A percentile compares a stretch with the other conserved stretches of the same genome.
Evolutionary conservation across 2,888 invertebrate genomes (phyloP).

Genomic region (Oxytorus armatus): DNA sequence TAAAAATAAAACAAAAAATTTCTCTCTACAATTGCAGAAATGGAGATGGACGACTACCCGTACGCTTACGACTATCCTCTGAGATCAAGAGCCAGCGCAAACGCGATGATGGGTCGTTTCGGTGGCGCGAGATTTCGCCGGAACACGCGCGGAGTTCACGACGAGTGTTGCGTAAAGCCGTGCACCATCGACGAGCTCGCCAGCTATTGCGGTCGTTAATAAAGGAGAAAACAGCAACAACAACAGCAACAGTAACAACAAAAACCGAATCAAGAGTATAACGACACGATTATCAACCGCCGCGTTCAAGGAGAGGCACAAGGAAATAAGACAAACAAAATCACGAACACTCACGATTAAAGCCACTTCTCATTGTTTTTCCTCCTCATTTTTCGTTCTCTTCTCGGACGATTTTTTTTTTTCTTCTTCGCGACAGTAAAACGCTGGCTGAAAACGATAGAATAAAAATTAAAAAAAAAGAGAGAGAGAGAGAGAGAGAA

Average conservation of each 20-base stretch:
- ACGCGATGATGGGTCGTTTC: conserved; percentile 77
- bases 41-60: conserved; percentile 77
- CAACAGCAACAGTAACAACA: not conserved
- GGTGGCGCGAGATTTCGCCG: conserved; percentile 76
- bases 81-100: conserved; percentile 79
- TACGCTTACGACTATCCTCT: conserved; percentile 78
- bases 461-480: too few relatives aligned
- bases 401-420: not conserved
- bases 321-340: conserved; percentile 10
- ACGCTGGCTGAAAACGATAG: not conserved
- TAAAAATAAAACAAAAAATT: not conserved
- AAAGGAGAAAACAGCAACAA: not conserved
- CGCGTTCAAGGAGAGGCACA: conserved; percentile 8
- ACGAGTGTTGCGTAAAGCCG: conserved; percentile 84
- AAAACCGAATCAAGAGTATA: not conserved
- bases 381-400: conserved; percentile 1
- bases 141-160: conserved; percentile 81
- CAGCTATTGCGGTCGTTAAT: conserved; percentile 81
- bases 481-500: too few relatives aligned
- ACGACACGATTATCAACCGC: not conserved
- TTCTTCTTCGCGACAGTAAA: not conserved
- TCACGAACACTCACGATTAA: conserved; percentile 5
- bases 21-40: conserved; percentile 70
- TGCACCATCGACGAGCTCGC: conserved; percentile 82
- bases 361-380: conserved; percentile 3